Base-by-base conservation (phyloP, 2,113 vertebrate genomes). In the Ondatra zibethicus region DNA sequence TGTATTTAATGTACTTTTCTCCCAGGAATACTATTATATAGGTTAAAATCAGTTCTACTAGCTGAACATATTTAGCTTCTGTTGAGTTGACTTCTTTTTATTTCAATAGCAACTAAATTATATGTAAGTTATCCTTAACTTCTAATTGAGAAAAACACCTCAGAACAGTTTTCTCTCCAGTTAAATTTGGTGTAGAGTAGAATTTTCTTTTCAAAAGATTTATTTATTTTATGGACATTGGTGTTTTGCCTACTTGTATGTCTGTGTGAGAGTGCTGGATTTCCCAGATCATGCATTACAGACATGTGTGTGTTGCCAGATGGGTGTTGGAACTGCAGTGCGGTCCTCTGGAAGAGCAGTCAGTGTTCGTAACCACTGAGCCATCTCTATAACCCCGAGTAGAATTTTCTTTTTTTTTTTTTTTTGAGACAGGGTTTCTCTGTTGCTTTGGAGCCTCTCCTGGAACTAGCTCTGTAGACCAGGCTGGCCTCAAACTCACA, bases 1-100 rank as follows among this genome's bases (percentile, higher is more conserved):
- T 82, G 78, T 78, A 61, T 87, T 63, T 77, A 85, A 72, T 88
- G n/a, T 47, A 21, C 10, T 47, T 96, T 81, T 93, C 58, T 92
- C 63, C 36, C 80, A 17, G 31, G 31, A 72, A 47, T 92, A 89
- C 8, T 63, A 8, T 65, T 65, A 47, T 29, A 63, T 19, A 17
- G 29, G 1, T 45, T 58, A 10, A 78, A 66, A 61, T 47, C 19
- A 82, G 19, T 84, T 84, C 61, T 82, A 63, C 19, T 65, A 88
- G 52, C 16, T 84, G 13, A 70, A 87, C 2, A 72, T 93, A 87
- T 50, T 65, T 82, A 27, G 0, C 23, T 91, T 77, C 82, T 58
- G 93, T 58, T 27, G 13, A 80, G 25, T 75, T 85, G 39, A 11
- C 7, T 91, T 88, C 7, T n/a, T 72, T 93, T 33, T 80, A 82